Conservation (phyloP, 1,140 invertebrate species). For the Tetraneura akinire region DNA sequence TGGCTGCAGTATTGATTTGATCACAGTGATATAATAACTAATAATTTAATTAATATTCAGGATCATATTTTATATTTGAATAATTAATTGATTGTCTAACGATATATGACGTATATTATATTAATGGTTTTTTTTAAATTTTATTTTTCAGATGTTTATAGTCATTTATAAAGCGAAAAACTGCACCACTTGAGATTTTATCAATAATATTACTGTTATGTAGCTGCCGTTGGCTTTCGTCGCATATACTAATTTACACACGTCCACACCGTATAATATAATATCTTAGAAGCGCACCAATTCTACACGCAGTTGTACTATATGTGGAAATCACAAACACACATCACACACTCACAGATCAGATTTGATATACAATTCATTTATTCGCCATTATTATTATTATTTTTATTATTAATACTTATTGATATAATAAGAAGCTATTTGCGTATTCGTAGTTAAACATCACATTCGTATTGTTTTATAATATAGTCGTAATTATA, state of each 20-base stretch:
- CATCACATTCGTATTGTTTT: too few species aligned
- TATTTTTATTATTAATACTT: neutral
- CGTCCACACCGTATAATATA: neutral
- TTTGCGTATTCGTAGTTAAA: neutral
- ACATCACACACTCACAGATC: too few species aligned
- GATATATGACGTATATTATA: too few species aligned
- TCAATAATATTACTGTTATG: neutral
- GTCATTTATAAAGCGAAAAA: constrained; percentile 6
- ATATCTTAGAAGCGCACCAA: constrained; percentile 17
- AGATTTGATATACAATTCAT: constrained; percentile 40
- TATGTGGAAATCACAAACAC: constrained; percentile 32
- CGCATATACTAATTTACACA: constrained; percentile 24
- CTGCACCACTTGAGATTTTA: constrained; percentile 9
- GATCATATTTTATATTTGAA: too few species aligned
- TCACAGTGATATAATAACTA: too few species aligned
- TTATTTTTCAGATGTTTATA: constrained; percentile 31
- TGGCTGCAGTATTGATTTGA: neutral
- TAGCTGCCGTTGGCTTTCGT: constrained; percentile 23
- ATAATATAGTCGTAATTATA: too few species aligned
- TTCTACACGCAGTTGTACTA: constrained; percentile 34
- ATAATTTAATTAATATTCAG: too few species aligned
- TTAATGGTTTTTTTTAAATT: neutral
- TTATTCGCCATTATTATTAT: neutral
- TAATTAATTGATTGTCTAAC: too few species aligned
- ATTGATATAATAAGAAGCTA: neutral